These are phyloP conservation scores for Pseudochirops cupreus DNA, from an alignment of 2,797 vertebrate species.

Conservation along the genomic window DNA sequence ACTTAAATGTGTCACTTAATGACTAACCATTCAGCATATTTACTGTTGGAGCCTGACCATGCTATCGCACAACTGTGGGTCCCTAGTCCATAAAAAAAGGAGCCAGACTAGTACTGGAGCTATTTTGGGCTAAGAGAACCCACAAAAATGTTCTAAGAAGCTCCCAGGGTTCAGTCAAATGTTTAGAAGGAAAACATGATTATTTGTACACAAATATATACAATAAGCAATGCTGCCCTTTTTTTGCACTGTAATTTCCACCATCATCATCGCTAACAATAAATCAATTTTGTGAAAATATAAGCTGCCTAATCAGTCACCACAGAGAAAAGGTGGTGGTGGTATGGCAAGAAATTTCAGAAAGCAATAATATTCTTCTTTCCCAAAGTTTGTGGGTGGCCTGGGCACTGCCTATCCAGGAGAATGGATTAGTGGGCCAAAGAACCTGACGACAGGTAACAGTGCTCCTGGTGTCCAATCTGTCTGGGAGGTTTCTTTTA, in stretches of 20 bases:
- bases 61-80: not conserved
- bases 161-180: conserved; percentile 24
- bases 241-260: not conserved
- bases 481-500: conserved; percentile 22
- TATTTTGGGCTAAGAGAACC: not conserved
- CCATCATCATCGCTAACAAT: conserved; percentile 31
- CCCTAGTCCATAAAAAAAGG: conserved; percentile 3
- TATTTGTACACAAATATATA: conserved; percentile 2
- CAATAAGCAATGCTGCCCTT: not conserved
- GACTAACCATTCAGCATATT: conserved; percentile 12
- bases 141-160: conserved; percentile 4
- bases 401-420: conserved; percentile 20
- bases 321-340: conserved; percentile 57
- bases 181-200: not conserved
- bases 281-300: conserved; percentile 28
- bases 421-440: conserved; percentile 28
- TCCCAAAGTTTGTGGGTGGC: not conserved
- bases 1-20: conserved; percentile 39
- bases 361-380: conserved; percentile 63
- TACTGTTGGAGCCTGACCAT: not conserved
- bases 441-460: conserved; percentile 43
- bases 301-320: conserved; percentile 49
- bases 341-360: conserved; percentile 32
- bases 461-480: not conserved
- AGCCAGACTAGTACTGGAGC: not conserved